Conservation (phyloP, 2,888 invertebrate genomes). For the Drosophila lacicola region DNA sequence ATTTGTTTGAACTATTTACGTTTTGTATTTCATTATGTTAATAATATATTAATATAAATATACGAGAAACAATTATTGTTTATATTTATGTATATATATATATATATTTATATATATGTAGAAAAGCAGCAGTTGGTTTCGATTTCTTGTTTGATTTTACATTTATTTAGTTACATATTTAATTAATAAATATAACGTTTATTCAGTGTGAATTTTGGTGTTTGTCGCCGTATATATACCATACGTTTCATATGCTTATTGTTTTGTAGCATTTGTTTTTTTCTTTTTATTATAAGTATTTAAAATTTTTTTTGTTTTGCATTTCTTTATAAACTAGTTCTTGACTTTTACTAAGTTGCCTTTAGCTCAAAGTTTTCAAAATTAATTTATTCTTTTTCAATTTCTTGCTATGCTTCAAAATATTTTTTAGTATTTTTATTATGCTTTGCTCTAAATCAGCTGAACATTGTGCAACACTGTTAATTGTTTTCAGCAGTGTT, state of each 20-base stretch:
- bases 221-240: constrained; percentile 53
- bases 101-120: constrained; percentile 51
- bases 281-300: constrained; percentile 37
- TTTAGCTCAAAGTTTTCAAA: constrained; percentile 37
- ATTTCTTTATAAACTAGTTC: constrained; percentile 29
- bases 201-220: constrained; percentile 80
- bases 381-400: constrained; percentile 21
- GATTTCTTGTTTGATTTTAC: constrained; percentile 47
- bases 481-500: constrained; percentile 23
- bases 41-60: constrained; percentile 75
- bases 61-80: constrained; percentile 74
- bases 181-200: constrained; percentile 79
- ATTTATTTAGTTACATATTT: constrained; percentile 68
- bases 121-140: constrained; percentile 73
- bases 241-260: constrained; percentile 38
- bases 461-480: constrained; percentile 45
- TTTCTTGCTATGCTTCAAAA: constrained; percentile 33
- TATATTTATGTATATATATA: constrained; percentile 46
- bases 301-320: constrained; percentile 40
- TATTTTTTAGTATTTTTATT: constrained; percentile 12
- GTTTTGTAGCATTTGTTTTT: constrained; percentile 41
- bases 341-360: constrained; percentile 38
- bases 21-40: constrained; percentile 58
- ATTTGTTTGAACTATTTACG: constrained; percentile 77
- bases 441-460: constrained; percentile 18